Base-by-base conservation (phyloP, 1,140 invertebrate genomes). In the Drusus annulatus region DNA sequence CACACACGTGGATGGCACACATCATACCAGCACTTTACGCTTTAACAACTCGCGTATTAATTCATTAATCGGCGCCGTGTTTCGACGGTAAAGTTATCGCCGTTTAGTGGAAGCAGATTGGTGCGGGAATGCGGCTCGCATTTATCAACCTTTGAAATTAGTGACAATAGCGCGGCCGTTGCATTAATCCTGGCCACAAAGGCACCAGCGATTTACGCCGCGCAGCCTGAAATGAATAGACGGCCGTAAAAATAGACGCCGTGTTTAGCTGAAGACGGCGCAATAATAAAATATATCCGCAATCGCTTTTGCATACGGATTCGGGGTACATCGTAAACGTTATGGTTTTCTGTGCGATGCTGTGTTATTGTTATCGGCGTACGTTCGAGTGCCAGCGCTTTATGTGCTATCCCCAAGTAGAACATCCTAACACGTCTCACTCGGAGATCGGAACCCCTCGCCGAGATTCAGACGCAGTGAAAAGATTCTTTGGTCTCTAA, bases 101-200 rank as follows among this genome's bases (percentile, higher is more conserved):
- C 58, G n/a, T 78, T 78, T 78, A 78, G 60, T n/a, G 16, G 62
- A 45, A 69, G 19, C 76, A 69, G 62, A 62, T 58, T 78, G 76
- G 28, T 45, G 16, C n/a, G n/a, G 54, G 68, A 75, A 73, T 78
- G 76, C 80, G 80, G 51, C 54, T 23, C 77, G 68, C 81, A 82
- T 82, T 82, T 82, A 78, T 82, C 81, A 82, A 82, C 78, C 81
- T 82, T 82, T 82, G 81, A 82, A 82, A 82, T 82, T 82, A 82
- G 81, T 71, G 81, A 82, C 81, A 82, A 82, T 77, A 65, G 62
- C 78, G 51, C 21, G 56, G 58, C 78, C 77, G 54, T 77, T 77
- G 74, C 80, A 81, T 81, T 76, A 54, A 74, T 71, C 79, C 36
- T 21, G 31, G n/a, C 19, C 17, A 81, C 80, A 81, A 81, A 77